Conservation (phyloP, 2,797 vertebrate genomes). For the Holocentrus rufus region DNA sequence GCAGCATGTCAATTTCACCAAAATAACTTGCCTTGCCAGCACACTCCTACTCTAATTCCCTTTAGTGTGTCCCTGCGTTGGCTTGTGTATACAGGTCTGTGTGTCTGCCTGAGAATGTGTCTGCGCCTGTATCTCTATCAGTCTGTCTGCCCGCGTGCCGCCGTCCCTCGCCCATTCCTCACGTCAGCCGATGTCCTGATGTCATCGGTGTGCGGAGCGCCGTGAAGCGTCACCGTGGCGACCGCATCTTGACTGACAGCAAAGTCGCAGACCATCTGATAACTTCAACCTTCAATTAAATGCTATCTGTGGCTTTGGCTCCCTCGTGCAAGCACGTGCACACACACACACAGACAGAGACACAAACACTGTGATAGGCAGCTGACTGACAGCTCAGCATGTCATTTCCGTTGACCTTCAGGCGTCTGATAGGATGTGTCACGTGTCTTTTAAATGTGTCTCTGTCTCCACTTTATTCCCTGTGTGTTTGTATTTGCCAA, state of each 20-base stretch:
- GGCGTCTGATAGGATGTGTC: conserved; percentile 65
- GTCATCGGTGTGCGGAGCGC: conserved; percentile 70
- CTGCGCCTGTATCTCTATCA: conserved; percentile 36
- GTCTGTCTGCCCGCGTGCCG: conserved; percentile 26
- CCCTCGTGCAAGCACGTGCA: conserved; percentile 44
- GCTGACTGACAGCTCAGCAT: conserved; percentile 69
- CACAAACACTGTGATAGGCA: conserved; percentile 58
- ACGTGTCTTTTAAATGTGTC: conserved; percentile 67
- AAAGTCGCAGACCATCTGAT: conserved; percentile 79
- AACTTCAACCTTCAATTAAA: conserved; percentile 81
- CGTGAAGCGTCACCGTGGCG: conserved; percentile 66
- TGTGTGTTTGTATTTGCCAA: conserved; percentile 48
- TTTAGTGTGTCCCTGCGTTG: conserved; percentile 57
- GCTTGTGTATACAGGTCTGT: conserved; percentile 29
- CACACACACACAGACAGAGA: conserved; percentile 41
- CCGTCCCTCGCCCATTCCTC: conserved; percentile 48
- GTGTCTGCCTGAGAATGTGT: neutral
- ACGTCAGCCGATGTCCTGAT: conserved; percentile 71
- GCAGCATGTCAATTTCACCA: conserved; percentile 65
- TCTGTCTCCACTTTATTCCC: conserved; percentile 60
- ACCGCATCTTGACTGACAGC: conserved; percentile 79
- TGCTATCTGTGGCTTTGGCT: conserved; percentile 70
- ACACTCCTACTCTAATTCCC: conserved; percentile 57
- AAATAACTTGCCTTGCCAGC: conserved; percentile 69
- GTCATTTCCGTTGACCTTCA: conserved; percentile 80